These are phyloP conservation scores for Pollenia amentaria DNA, from an alignment of 2,888 invertebrate species.

Conservation along the genomic window DNA sequence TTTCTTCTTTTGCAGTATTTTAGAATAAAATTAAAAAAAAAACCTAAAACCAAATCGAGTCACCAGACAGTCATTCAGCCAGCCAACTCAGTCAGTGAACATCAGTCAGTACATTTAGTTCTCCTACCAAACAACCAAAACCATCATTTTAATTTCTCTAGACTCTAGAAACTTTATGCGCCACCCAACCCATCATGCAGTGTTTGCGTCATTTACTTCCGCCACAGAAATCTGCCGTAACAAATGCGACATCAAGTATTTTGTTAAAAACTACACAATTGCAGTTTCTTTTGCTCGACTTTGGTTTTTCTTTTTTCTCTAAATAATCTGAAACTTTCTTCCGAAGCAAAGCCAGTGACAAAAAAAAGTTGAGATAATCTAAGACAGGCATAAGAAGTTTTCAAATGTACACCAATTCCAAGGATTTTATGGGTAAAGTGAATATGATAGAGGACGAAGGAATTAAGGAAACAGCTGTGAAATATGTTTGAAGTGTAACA, in stretches of 20 bases:
- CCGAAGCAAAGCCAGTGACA: not conserved
- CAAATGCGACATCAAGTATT: slow-evolving; percentile 72
- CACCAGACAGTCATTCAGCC: slow-evolving; percentile 31
- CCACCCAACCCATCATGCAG: slow-evolving; percentile 54
- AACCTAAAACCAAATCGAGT: slow-evolving; percentile 35
- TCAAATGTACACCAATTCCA: slow-evolving; percentile 22
- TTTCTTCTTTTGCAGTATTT: not conserved
- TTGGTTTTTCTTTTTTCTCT: not conserved
- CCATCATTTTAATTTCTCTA: slow-evolving; percentile 51
- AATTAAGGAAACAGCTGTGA: too few species aligned
- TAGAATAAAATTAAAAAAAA: slow-evolving; percentile 21
- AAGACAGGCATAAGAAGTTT: not conserved
- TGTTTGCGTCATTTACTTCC: slow-evolving; percentile 72
- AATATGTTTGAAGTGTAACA: too few species aligned
- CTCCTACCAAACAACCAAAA: slow-evolving; percentile 27
- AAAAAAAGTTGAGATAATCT: slow-evolving; percentile 7
- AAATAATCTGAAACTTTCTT: slow-evolving; percentile 1
- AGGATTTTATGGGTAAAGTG: too few species aligned
- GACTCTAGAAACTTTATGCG: slow-evolving; percentile 29
- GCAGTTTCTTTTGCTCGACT: not conserved
- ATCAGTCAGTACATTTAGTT: slow-evolving; percentile 7
- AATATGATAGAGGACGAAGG: too few species aligned
- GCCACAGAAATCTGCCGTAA: slow-evolving; percentile 65
- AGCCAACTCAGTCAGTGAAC: not conserved
- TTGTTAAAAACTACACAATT: slow-evolving; percentile 58